Evolutionary conservation across 2,888 invertebrate species (phyloP).

Genomic region (Gymnosoma rotundatum): DNA sequence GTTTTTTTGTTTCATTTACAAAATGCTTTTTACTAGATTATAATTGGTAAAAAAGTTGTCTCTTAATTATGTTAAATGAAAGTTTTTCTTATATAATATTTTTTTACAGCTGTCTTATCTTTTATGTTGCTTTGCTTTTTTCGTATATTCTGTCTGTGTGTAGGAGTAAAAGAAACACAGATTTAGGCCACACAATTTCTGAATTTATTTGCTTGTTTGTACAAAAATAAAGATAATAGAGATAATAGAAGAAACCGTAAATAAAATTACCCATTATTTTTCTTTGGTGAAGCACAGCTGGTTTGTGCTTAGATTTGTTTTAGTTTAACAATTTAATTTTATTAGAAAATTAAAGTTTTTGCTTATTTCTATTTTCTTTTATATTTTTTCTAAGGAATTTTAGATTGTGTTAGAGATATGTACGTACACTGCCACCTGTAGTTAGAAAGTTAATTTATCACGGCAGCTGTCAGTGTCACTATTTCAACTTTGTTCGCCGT

Average conservation of each 20-base stretch:
- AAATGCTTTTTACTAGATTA: conserved; percentile 66
- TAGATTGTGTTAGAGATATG: background rate
- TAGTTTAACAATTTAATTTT: background rate
- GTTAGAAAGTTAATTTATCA: conserved; percentile 68
- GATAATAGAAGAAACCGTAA: background rate
- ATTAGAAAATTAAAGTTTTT: conserved; percentile 1
- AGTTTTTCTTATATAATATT: conserved; percentile 43
- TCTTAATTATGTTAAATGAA: conserved; percentile 68
- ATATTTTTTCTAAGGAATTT: background rate
- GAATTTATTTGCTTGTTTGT: conserved; percentile 23
- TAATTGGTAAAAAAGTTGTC: conserved; percentile 68
- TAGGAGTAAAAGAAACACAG: conserved; percentile 1
- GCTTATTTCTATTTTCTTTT: background rate
- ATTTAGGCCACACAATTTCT: conserved; percentile 65
- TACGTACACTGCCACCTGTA: conserved; percentile 54
- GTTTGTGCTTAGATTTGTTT: background rate
- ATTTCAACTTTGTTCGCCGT: conserved; percentile 35
- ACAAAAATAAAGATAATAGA: background rate
- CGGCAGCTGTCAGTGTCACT: conserved; percentile 66
- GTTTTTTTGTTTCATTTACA: conserved; percentile 53
- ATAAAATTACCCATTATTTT: background rate
- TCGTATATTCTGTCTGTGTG: conserved; percentile 1
- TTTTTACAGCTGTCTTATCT: conserved; percentile 45
- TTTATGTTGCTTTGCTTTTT: conserved; percentile 3
- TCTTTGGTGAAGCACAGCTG: background rate